Evolutionary conservation across 2,888 invertebrate species (phyloP).

Genomic region (Eulithis testata): DNA sequence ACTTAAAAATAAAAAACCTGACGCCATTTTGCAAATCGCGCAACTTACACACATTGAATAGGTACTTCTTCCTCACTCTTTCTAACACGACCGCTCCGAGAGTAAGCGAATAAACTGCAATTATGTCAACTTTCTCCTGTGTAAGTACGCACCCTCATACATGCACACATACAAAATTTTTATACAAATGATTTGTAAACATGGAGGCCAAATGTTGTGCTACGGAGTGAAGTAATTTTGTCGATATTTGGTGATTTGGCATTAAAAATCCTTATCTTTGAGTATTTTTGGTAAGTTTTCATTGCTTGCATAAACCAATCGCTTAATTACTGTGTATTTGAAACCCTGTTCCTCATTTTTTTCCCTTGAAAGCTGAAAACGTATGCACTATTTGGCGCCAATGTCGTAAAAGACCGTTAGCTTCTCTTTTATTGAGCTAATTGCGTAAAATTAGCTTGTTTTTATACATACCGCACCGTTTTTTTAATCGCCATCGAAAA

Average conservation of each 20-base stretch:
- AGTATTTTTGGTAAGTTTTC: slow-evolving; percentile 57
- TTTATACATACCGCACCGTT: slow-evolving; percentile 38
- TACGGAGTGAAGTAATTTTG: slow-evolving; percentile 60
- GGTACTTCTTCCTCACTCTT: slow-evolving; percentile 60
- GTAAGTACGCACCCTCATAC: slow-evolving; percentile 48
- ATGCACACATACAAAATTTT: slow-evolving; percentile 56
- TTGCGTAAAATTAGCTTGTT: slow-evolving; percentile 40
- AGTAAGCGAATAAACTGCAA: slow-evolving; percentile 63
- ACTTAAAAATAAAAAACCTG: slow-evolving; percentile 31
- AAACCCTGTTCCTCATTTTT: slow-evolving; percentile 40
- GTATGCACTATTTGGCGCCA: slow-evolving; percentile 85
- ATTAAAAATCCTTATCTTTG: slow-evolving; percentile 39
- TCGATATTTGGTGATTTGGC: slow-evolving; percentile 23
- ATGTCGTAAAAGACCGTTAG: slow-evolving; percentile 80
- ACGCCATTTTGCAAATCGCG: slow-evolving; percentile 78
- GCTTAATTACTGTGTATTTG: slow-evolving; percentile 27
- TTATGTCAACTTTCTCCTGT: slow-evolving; percentile 74
- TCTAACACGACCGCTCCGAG: slow-evolving; percentile 46
- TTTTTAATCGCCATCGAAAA: slow-evolving; percentile 31
- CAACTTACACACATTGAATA: slow-evolving; percentile 19
- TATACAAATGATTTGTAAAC: slow-evolving; percentile 81
- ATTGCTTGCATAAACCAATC: slow-evolving; percentile 23
- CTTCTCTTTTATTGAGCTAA: slow-evolving; percentile 45
- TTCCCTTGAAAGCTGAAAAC: slow-evolving; percentile 63
- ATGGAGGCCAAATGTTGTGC: slow-evolving; percentile 77